phyloP scores from a whole-genome alignment of 1,140 invertebrate species.

The Hesperophylax magnus region DNA sequence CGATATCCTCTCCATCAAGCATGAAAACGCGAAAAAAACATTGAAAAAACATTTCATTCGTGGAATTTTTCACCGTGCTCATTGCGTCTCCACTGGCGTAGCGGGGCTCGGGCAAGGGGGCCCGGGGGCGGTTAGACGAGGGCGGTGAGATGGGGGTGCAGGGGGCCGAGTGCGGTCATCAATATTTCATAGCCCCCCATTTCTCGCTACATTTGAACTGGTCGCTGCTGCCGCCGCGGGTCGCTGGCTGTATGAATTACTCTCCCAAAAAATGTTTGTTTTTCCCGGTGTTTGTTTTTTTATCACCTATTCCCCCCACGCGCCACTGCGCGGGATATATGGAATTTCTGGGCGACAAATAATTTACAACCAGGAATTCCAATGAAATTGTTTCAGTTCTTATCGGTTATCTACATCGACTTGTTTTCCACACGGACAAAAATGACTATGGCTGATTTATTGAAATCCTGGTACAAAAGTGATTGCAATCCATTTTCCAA shows the following conservation, averaged over 20 bases:
- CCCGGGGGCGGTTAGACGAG: no score
- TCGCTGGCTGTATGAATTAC: constrained; percentile 54
- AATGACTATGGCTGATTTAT: no score
- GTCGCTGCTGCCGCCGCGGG: constrained; percentile 45
- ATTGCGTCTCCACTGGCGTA: constrained; percentile 5
- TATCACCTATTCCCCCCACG: constrained; percentile 24
- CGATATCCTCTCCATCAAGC: no score
- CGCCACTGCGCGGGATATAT: background rate
- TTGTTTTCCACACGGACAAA: no score
- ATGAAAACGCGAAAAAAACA: no score
- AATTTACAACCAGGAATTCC: constrained; percentile 13
- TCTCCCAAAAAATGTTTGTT: constrained; percentile 51
- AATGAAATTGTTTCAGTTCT: background rate
- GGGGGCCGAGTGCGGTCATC: constrained; percentile 41
- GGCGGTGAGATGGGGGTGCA: background rate
- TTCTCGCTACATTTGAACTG: constrained; percentile 54
- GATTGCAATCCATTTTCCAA: no score
- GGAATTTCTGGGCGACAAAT: constrained; percentile 21
- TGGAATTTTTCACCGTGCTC: background rate
- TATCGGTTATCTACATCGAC: no score
- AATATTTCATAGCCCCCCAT: constrained; percentile 55
- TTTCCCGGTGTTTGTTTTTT: constrained; percentile 36
- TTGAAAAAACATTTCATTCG: background rate
- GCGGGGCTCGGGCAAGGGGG: background rate
- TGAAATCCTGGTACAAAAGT: no score